A percentile compares a stretch with the other conserved stretches of the same genome.
Conservation (phyloP, 1,140 invertebrate genomes). For the Dicyema japonicum region DNA sequence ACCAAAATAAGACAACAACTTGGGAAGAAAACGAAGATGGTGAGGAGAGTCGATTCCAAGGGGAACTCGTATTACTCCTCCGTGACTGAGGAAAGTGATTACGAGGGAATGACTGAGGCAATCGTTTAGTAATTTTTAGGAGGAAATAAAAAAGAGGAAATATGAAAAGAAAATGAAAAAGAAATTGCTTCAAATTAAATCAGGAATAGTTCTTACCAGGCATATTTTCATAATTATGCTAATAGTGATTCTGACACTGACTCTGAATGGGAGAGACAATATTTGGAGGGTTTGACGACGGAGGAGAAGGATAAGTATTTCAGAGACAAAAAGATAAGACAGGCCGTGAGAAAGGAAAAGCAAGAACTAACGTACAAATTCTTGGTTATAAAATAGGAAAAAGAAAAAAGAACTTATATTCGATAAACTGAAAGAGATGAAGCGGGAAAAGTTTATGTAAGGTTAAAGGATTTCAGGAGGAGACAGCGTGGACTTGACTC, state of each 20-base stretch:
- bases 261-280: constrained; percentile 10
- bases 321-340: constrained; percentile 9
- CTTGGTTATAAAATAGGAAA: too few relatives aligned
- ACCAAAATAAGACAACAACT: too few relatives aligned
- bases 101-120: neutral
- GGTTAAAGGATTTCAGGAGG: too few relatives aligned
- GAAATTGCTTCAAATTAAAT: constrained; percentile 10
- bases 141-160: constrained; percentile 6
- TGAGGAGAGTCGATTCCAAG: too few relatives aligned
- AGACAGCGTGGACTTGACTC: too few relatives aligned
- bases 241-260: constrained; percentile 11
- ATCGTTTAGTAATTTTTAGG: neutral
- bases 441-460: too few relatives aligned
- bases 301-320: constrained; percentile 13
- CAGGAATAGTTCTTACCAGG: constrained; percentile 11
- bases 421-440: too few relatives aligned
- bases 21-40: too few relatives aligned
- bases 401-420: too few relatives aligned
- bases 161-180: constrained; percentile 4
- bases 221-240: neutral
- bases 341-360: constrained; percentile 9
- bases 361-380: too few relatives aligned
- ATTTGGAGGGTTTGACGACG: constrained; percentile 15
- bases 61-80: too few relatives aligned
- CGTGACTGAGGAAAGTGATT: neutral